Evolutionary conservation across 2,113 vertebrate genomes (phyloP).

Genomic region (Ciconia boyciana): DNA sequence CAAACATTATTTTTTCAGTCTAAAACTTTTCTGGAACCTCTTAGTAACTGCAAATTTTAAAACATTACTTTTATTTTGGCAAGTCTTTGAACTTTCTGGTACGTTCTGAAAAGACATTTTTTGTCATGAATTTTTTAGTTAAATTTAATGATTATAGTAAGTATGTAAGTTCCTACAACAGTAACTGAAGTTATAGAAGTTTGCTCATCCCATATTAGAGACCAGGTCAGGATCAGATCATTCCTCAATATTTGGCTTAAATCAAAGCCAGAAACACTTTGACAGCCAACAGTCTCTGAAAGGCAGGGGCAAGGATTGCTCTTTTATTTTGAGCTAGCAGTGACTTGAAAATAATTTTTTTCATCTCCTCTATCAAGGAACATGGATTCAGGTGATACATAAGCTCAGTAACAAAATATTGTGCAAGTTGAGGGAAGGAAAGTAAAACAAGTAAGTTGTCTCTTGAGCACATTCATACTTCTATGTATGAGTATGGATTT

Average conservation of each 20-base stretch:
- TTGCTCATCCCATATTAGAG: not conserved
- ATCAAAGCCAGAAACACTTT: not conserved
- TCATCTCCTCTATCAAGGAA: not conserved
- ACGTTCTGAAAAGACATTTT: not conserved
- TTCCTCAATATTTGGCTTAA: not conserved
- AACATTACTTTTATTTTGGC: not conserved
- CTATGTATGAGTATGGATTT: not conserved
- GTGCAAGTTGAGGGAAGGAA: not conserved
- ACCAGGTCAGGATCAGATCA: not conserved
- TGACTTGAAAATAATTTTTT: not conserved
- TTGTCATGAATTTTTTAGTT: not conserved
- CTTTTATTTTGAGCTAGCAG: not conserved
- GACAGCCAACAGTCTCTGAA: not conserved
- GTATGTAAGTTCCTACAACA: not conserved
- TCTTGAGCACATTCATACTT: not conserved
- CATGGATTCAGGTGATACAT: accelerated
- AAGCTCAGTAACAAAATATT: not conserved
- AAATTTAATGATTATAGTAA: not conserved
- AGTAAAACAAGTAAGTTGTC: not conserved
- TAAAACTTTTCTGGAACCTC: not conserved
- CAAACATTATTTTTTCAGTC: not conserved
- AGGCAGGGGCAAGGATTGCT: not conserved
- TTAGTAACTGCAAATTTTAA: not conserved
- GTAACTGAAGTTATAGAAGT: not conserved
- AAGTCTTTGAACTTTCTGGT: not conserved